Conservation (phyloP, 2,113 vertebrate species). For the Callopanchax toddi region DNA sequence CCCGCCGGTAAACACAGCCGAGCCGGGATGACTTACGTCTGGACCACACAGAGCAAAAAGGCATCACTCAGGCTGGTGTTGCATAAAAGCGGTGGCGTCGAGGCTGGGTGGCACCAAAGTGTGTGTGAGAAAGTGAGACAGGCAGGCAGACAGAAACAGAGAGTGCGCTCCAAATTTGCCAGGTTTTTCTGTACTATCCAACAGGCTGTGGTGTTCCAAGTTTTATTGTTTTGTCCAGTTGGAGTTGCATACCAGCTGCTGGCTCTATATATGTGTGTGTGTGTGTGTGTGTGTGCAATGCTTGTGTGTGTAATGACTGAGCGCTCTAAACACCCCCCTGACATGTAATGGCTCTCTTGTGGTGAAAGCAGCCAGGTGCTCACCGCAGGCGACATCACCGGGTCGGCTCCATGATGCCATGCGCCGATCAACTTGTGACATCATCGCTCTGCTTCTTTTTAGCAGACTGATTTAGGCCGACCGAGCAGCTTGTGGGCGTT, state of each 20-base stretch:
- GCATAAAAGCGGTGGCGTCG: slow-evolving; percentile 38
- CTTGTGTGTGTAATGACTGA: slow-evolving; percentile 31
- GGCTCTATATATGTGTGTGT: slow-evolving; percentile 26
- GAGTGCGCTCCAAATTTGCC: slow-evolving; percentile 49
- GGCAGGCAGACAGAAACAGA: slow-evolving; percentile 25
- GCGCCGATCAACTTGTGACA: slow-evolving; percentile 62
- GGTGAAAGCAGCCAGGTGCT: slow-evolving; percentile 74
- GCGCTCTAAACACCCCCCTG: slow-evolving; percentile 49
- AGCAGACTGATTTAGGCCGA: slow-evolving; percentile 7
- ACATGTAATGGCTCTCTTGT: slow-evolving; percentile 64
- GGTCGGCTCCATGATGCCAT: slow-evolving; percentile 52
- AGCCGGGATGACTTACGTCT: slow-evolving; percentile 64
- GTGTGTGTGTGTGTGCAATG: slow-evolving; percentile 3
- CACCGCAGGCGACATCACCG: slow-evolving; percentile 59
- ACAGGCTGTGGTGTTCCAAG: slow-evolving; percentile 48
- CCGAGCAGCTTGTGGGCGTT: slow-evolving; percentile 7
- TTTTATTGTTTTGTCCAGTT: slow-evolving; percentile 66
- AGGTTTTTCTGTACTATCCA: slow-evolving; percentile 62
- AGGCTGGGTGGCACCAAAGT: slow-evolving; percentile 62
- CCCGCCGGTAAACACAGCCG: slow-evolving; percentile 61
- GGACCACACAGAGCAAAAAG: slow-evolving; percentile 72
- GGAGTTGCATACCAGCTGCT: slow-evolving; percentile 57
- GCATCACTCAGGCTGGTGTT: slow-evolving; percentile 56
- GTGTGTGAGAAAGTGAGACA: slow-evolving; percentile 18
- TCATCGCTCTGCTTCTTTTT: slow-evolving; percentile 42